Conservation (phyloP, 2,888 invertebrate species). For the Linnaemya vulpina region DNA sequence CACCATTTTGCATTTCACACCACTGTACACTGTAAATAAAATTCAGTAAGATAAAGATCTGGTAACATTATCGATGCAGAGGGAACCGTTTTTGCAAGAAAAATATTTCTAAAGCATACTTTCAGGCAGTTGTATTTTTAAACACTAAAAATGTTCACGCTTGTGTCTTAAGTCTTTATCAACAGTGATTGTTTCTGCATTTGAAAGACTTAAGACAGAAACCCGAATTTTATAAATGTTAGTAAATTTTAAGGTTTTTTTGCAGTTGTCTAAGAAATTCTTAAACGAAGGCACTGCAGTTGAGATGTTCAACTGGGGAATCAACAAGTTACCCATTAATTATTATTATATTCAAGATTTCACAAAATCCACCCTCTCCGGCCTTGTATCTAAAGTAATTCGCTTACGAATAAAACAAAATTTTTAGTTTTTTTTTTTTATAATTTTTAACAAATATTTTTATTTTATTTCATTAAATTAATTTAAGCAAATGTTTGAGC, state of each 20-base stretch:
- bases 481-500: conserved; percentile 71
- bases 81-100: no score
- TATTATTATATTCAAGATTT: no score
- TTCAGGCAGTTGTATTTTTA: background rate
- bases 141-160: no score
- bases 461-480: conserved; percentile 60
- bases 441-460: conserved; percentile 71
- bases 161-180: background rate
- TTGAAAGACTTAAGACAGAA: background rate
- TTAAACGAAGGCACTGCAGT: background rate
- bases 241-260: background rate
- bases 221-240: background rate
- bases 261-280: no score
- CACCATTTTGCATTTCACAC: no score
- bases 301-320: background rate
- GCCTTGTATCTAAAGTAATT: background rate
- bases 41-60: background rate
- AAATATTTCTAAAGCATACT: no score
- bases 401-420: background rate
- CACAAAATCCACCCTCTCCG: no score
- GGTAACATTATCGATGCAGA: no score
- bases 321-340: background rate
- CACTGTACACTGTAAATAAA: background rate
- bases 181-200: background rate
- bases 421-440: conserved; percentile 17